These are phyloP conservation scores for Diacarnus erythraeanus DNA, from an alignment of 37 sponge, comb jelly and placozoan species.

Conservation along the genomic window DNA sequence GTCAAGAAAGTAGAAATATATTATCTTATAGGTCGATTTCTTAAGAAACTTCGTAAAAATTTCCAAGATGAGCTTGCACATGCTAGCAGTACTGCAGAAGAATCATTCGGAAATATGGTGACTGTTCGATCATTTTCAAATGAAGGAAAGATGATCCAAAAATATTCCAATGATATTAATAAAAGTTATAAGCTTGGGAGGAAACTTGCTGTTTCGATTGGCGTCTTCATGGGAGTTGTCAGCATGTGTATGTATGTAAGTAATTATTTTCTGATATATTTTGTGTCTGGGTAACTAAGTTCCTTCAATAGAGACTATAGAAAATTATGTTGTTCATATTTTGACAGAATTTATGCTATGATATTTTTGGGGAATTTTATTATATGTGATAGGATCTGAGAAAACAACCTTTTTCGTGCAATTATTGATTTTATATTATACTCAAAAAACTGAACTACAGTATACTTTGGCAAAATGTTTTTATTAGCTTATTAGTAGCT, in stretches of 20 bases:
- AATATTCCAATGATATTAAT: conserved; percentile 61
- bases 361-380: too few species aligned
- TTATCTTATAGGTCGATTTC: conserved; percentile 62
- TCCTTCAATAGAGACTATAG: too few species aligned
- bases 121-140: conserved; percentile 87
- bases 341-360: too few species aligned
- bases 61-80: conserved; percentile 83
- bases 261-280: background rate
- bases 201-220: conserved; percentile 58
- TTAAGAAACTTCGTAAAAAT: conserved; percentile 66
- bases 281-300: too few species aligned
- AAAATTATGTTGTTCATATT: too few species aligned
- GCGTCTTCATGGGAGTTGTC: conserved; percentile 47
- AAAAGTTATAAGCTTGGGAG: conserved; percentile 67
- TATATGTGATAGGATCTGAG: too few species aligned
- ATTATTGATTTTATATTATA: too few species aligned
- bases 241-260: conserved; percentile 45
- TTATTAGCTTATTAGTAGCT: too few species aligned
- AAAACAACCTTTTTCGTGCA: too few species aligned
- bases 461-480: too few species aligned
- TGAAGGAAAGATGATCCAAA: conserved; percentile 57
- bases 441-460: too few species aligned
- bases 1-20: too few species aligned
- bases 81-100: conserved; percentile 83
- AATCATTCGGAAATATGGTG: conserved; percentile 71